Percentiles rank a stretch among this genome's conserved stretches.
These are phyloP conservation scores for Gryllus longicercus DNA, from an alignment of 2,888 invertebrate species.

Conservation along the genomic window DNA sequence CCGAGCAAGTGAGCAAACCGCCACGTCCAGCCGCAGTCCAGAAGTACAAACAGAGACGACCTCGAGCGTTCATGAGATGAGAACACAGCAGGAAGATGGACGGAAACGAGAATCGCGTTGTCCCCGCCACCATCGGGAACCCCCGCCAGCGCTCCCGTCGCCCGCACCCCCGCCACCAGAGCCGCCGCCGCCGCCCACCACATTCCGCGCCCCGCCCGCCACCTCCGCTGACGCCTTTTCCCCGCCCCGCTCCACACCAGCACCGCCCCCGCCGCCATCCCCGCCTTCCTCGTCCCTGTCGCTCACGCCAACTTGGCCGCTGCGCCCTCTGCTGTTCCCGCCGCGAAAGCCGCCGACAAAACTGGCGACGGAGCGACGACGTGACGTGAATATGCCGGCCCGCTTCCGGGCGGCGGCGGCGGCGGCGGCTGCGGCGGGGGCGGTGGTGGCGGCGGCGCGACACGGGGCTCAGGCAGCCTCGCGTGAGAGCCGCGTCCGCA, in stretches of 20 bases:
- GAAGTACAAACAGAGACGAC: too few relatives aligned
- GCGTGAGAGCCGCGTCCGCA: background rate
- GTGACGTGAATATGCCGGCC: constrained; percentile 2
- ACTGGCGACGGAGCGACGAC: constrained; percentile 2
- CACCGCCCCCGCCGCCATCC: too few relatives aligned
- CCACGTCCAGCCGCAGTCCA: too few relatives aligned
- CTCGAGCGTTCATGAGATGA: too few relatives aligned
- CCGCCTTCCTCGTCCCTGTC: too few relatives aligned
- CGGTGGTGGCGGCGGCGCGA: background rate
- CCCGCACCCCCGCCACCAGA: background rate
- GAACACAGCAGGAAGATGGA: too few relatives aligned
- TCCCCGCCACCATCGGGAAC: background rate
- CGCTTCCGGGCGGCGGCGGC: background rate
- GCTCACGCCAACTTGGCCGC: too few relatives aligned
- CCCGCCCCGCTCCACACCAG: too few relatives aligned
- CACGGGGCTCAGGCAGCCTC: background rate
- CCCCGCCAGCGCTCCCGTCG: background rate
- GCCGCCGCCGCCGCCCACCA: background rate
- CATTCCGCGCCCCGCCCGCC: background rate
- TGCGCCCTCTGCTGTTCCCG: too few relatives aligned
- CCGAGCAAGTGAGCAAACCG: too few relatives aligned
- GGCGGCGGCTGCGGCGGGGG: background rate
- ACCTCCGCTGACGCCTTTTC: background rate
- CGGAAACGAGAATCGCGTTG: too few relatives aligned
- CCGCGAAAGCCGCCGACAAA: background rate